These are phyloP conservation scores for Rhabdophis nuchalis DNA, from an alignment of 2,797 vertebrate genomes.

Conservation along the genomic window DNA sequence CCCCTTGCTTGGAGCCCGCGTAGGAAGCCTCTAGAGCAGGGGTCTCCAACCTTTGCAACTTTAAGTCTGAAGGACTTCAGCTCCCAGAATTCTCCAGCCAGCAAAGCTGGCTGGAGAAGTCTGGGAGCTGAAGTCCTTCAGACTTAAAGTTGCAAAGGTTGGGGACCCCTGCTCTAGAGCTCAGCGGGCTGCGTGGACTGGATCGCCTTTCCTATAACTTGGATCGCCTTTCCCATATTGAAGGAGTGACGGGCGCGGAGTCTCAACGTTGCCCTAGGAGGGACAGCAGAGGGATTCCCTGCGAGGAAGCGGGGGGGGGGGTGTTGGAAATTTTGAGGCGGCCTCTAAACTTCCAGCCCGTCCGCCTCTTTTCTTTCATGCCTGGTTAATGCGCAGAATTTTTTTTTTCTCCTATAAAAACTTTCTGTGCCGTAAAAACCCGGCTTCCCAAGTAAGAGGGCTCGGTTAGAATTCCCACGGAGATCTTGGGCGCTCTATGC, in stretches of 20 bases:
- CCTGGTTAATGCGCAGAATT: not conserved
- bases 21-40: not conserved
- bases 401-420: not conserved
- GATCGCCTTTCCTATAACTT: not conserved
- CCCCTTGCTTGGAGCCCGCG: not conserved
- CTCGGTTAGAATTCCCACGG: not conserved
- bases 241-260: not conserved
- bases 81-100: too few relatives aligned
- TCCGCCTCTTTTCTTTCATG: not conserved
- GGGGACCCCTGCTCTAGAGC: too few relatives aligned
- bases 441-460: not conserved
- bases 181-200: not conserved
- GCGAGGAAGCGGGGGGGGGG: not conserved
- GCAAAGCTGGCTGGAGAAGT: too few relatives aligned
- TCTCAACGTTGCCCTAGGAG: not conserved
- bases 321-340: not conserved
- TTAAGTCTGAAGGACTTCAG: too few relatives aligned
- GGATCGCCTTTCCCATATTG: not conserved
- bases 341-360: not conserved
- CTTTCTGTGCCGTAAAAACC: not conserved
- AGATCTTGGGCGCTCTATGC: not conserved
- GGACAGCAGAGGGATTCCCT: not conserved
- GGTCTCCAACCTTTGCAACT: too few relatives aligned
- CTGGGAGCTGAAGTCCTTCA: too few relatives aligned
- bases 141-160: too few relatives aligned